A percentile compares a stretch with the other conserved stretches of the same genome.
phyloP scores from a whole-genome alignment of 2,113 vertebrate genomes.

The zebrafish (Danio rerio) region DNA sequence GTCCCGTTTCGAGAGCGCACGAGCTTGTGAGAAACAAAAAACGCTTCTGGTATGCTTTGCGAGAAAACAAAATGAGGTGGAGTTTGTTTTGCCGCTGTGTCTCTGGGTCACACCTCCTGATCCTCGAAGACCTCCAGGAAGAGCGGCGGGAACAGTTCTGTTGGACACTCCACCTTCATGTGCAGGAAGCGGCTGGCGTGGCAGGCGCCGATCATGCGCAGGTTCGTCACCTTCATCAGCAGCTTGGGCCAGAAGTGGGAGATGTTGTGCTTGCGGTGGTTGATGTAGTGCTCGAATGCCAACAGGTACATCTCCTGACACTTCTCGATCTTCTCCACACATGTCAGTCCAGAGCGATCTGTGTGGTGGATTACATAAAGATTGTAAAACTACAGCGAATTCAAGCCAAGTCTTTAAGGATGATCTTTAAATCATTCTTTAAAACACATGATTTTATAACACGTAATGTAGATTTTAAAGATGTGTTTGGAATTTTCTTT shows the following conservation, averaged over 20 bases:
- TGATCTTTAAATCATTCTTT: too few species aligned
- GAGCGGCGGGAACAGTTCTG: slow-evolving; percentile 83
- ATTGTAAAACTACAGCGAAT: not conserved
- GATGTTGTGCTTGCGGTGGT: slow-evolving; percentile 92
- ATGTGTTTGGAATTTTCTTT: too few species aligned
- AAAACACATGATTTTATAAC: too few species aligned
- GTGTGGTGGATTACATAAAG: not conserved
- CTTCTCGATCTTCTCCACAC: slow-evolving; percentile 88
- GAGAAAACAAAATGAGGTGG: not conserved
- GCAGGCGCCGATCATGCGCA: slow-evolving; percentile 98
- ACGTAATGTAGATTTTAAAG: too few species aligned
- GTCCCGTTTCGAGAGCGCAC: not conserved
- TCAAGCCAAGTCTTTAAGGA: too few species aligned
- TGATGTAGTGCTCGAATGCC: slow-evolving; percentile 91
- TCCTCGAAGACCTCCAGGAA: slow-evolving; percentile 86
- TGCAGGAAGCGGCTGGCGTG: slow-evolving; percentile 99
- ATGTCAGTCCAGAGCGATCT: slow-evolving; percentile 86
- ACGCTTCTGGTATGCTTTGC: not conserved
- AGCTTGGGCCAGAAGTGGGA: slow-evolving; percentile 99
- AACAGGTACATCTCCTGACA: slow-evolving; percentile 90
- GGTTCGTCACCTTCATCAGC: slow-evolving; percentile 99
- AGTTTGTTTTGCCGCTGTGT: not conserved
- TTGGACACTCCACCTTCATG: slow-evolving; percentile 99
- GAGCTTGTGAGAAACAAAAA: not conserved
- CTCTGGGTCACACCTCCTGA: slow-evolving; percentile 79